A percentile compares a stretch with the other conserved stretches of the same genome.
These are phyloP conservation scores for Henricia sp. DNA, from an alignment of 53 echinoderm and acorn worm species.

Conservation along the genomic window DNA sequence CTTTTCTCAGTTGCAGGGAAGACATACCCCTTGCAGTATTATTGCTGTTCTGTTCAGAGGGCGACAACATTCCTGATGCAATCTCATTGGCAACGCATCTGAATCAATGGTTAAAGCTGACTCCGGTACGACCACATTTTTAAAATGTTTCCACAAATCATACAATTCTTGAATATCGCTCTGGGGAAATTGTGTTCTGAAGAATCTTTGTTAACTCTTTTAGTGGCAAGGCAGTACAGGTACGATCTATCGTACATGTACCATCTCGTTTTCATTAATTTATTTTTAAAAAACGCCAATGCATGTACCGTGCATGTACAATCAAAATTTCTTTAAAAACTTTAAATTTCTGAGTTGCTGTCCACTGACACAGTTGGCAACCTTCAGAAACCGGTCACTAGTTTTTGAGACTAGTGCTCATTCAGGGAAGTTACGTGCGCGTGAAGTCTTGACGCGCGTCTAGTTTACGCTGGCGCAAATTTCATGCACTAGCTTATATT, in stretches of 20 bases:
- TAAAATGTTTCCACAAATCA: not conserved
- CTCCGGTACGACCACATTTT: slow-evolving; percentile 53
- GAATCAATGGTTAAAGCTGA: slow-evolving; percentile 74
- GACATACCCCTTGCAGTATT: slow-evolving; percentile 82
- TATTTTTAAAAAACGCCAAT: not conserved
- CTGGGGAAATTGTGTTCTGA: not conserved
- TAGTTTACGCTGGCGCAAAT: too few relatives aligned
- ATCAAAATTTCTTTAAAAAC: not conserved
- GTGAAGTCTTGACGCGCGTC: too few relatives aligned
- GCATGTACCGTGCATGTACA: not conserved
- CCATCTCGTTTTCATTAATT: not conserved
- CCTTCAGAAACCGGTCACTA: too few relatives aligned
- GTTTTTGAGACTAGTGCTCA: too few relatives aligned
- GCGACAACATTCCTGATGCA: slow-evolving; percentile 91
- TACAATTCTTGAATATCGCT: not conserved
- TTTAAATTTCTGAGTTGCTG: too few relatives aligned
- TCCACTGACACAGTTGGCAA: too few relatives aligned
- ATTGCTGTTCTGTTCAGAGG: slow-evolving; percentile 89
- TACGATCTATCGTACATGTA: too few relatives aligned
- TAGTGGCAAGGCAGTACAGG: too few relatives aligned
- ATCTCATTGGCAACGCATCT: slow-evolving; percentile 70
- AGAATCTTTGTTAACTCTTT: not conserved
- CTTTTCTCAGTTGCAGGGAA: slow-evolving; percentile 66
- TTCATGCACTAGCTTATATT: too few relatives aligned
- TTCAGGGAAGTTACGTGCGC: not conserved